Base-by-base conservation (phyloP, 1,140 invertebrate species). In the Drosophila miranda region DNA sequence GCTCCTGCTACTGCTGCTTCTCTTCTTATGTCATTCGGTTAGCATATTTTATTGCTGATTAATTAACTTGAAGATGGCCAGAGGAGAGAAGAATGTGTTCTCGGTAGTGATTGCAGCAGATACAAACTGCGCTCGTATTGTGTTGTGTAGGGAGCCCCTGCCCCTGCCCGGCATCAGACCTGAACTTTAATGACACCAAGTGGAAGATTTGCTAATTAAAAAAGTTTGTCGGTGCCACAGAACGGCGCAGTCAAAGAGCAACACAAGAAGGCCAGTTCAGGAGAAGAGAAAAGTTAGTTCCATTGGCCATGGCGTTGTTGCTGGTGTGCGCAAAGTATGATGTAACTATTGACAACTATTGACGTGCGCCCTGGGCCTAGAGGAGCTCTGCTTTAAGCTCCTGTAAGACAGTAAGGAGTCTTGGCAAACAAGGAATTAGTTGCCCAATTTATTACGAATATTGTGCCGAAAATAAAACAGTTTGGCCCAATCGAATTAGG, bases 41-140 rank as follows among this genome's bases (percentile, higher is more conserved):
- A 53, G 81, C 57, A 73, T 77, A 86, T 77, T 84, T 84, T 81
- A 84, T 86, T 80, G 83, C 77, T 84, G 81, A 84, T 86, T 84
- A 84, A 84, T 84, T 84, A 84, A 86, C 81, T 78, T 42, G 71
- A 42, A 26, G 50, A 68, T 34, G 46, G 34, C 44, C 34, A 51
- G 41, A 51, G 46, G 19, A 75, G 48, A 19, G 13, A 51, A 28
- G 28, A 3, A 8, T 9, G 5, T 13, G 8, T 38, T 38, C 34
- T 38, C 34, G 34, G 11, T 13, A 38, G 34, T 38, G 11, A 38
- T 38, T 38, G 34, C 34, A 38, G 34, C 34, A 38, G 34, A 11
- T 4, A 11, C 34, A 38, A 50, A 41, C 68, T 79, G 54, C 62
- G 58, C 19, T 79, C 57, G 48, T 72, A 66, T 66, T 61, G 57